Conservation (phyloP, 2,888 invertebrate genomes). For the Meiosimyza platycephala region DNA sequence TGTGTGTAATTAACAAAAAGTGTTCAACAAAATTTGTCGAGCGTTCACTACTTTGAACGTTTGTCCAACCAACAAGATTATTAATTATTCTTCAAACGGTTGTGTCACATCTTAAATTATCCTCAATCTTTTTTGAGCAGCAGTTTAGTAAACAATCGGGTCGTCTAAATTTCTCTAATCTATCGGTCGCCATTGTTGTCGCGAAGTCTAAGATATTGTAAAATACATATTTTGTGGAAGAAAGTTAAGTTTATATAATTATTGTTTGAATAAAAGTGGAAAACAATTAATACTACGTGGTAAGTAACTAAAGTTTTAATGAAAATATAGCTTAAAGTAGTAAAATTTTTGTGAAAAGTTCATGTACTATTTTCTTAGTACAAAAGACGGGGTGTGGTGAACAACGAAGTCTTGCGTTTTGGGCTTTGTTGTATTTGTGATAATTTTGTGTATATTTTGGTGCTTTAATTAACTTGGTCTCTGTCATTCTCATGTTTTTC, state of each 20-base stretch:
- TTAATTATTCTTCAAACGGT: too few species aligned
- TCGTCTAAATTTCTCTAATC: too few species aligned
- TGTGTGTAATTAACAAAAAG: too few species aligned
- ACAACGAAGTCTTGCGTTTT: constrained; percentile 33
- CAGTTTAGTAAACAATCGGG: too few species aligned
- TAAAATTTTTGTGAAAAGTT: constrained; percentile 23
- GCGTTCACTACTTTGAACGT: too few species aligned
- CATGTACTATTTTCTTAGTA: constrained; percentile 22
- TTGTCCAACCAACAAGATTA: too few species aligned
- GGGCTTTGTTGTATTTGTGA: constrained; percentile 2
- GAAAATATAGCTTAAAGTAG: constrained; percentile 33
- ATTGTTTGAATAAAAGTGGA: constrained; percentile 58
- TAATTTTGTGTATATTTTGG: constrained; percentile 37
- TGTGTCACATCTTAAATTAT: too few species aligned
- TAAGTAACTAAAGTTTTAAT: constrained; percentile 53
- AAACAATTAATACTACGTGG: constrained; percentile 52
- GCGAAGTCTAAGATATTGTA: constrained; percentile 23
- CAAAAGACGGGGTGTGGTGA: constrained; percentile 42
- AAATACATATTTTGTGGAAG: constrained; percentile 48
- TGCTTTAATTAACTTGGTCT: constrained; percentile 19
- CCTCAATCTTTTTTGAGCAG: too few species aligned
- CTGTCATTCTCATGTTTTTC: constrained; percentile 31
- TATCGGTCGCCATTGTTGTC: constrained; percentile 35
- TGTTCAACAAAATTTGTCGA: too few species aligned
- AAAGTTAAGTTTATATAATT: constrained; percentile 53